These are phyloP conservation scores for Sphinx pinastri DNA, from an alignment of 2,888 invertebrate genomes.

Conservation along the genomic window DNA sequence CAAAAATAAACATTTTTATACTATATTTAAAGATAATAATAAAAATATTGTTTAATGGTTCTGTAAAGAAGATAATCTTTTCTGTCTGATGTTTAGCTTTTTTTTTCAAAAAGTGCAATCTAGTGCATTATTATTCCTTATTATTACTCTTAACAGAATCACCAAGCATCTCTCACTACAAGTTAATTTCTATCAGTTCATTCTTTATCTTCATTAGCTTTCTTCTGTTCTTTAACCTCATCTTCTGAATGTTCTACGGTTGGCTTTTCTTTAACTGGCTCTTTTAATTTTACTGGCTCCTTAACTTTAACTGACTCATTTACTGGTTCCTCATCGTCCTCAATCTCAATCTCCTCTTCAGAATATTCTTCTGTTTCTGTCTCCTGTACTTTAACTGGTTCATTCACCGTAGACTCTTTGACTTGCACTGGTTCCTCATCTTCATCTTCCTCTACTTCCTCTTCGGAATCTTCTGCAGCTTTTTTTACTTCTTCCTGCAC, in stretches of 20 bases:
- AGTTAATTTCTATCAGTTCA: constrained; percentile 46
- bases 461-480: background rate
- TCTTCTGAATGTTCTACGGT: background rate
- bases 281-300: background rate
- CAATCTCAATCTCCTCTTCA: background rate
- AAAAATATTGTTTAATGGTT: constrained; percentile 3
- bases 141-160: background rate
- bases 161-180: constrained; percentile 1
- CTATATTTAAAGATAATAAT: background rate
- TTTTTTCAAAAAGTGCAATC: too few relatives aligned
- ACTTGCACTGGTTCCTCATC: background rate
- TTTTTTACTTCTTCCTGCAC: background rate
- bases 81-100: too few relatives aligned
- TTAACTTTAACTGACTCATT: background rate
- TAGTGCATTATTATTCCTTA: too few relatives aligned
- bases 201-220: constrained; percentile 34
- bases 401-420: background rate
- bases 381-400: background rate
- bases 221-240: constrained; percentile 34
- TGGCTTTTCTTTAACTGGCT: background rate
- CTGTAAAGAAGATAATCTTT: background rate
- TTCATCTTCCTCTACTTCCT: constrained; percentile 27
- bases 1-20: constrained; percentile 9
- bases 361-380: background rate
- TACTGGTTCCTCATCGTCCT: constrained; percentile 30